Conservation (phyloP, 2,113 vertebrate species). For the Delphinus delphis region DNA sequence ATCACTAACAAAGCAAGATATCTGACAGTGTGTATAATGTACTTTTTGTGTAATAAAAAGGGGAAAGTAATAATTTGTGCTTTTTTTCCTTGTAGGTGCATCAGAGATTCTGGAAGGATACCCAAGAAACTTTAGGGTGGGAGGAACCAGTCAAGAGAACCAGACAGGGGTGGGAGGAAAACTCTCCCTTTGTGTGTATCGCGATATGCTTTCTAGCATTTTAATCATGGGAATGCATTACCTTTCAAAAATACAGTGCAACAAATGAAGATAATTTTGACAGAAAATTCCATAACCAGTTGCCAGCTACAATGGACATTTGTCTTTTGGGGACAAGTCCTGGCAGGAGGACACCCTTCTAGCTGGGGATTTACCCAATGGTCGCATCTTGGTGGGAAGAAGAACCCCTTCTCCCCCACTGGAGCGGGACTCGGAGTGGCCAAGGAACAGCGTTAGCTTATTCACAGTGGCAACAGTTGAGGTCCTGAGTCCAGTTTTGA, state of each 20-base stretch:
- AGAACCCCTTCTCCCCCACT: background rate
- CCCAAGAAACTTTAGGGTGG: background rate
- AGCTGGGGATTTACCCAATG: background rate
- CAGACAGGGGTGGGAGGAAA: background rate
- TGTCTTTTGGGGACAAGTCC: background rate
- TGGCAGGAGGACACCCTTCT: background rate
- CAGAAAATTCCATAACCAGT: background rate
- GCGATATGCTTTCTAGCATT: background rate
- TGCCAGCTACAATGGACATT: background rate
- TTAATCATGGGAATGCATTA: background rate
- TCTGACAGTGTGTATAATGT: background rate
- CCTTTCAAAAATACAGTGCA: constrained; percentile 29
- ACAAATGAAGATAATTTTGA: background rate
- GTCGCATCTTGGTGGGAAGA: background rate
- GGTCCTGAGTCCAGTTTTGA: background rate
- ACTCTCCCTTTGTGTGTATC: background rate
- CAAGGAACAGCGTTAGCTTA: background rate
- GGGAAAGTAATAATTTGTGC: background rate
- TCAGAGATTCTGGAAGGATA: background rate
- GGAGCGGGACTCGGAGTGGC: rapidly evolving
- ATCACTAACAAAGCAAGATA: background rate
- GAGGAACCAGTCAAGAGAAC: background rate
- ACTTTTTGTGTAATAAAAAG: background rate
- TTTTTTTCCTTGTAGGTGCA: background rate
- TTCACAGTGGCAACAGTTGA: background rate